Percentiles rank a stretch among this genome's conserved stretches.
Conservation (phyloP, 2,113 vertebrate species). For the Aepyceros melampus region DNA sequence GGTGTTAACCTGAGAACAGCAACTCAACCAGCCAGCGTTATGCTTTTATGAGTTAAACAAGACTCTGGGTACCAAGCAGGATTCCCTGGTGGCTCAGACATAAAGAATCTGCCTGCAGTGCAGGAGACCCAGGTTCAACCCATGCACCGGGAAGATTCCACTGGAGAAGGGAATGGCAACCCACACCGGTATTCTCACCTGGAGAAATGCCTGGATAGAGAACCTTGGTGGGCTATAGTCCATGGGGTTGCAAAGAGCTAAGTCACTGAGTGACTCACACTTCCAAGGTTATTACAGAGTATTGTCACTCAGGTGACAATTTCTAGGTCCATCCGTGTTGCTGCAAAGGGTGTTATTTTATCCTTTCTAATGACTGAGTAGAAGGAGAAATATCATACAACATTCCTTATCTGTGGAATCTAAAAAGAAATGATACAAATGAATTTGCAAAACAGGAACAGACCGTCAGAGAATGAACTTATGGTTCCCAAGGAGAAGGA, state of each 20-base stretch:
- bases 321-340: no score
- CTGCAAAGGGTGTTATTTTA: no score
- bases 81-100: background rate
- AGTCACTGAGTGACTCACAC: accelerated
- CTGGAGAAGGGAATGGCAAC: background rate
- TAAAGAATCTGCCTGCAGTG: background rate
- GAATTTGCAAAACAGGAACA: background rate
- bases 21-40: accelerated
- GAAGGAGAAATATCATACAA: background rate
- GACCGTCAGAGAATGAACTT: background rate
- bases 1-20: background rate
- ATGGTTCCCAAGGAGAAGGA: background rate
- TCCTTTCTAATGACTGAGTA: no score
- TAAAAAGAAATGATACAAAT: background rate
- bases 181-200: accelerated
- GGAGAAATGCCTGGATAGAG: background rate
- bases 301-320: no score
- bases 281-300: background rate
- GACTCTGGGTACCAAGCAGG: background rate
- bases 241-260: accelerated
- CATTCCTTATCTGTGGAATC: background rate
- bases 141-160: background rate
- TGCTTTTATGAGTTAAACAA: background rate
- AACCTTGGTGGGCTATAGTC: accelerated
- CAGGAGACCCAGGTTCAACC: background rate